Conservation (phyloP, 2,888 invertebrate species). For the Tanaodytes sp. region DNA sequence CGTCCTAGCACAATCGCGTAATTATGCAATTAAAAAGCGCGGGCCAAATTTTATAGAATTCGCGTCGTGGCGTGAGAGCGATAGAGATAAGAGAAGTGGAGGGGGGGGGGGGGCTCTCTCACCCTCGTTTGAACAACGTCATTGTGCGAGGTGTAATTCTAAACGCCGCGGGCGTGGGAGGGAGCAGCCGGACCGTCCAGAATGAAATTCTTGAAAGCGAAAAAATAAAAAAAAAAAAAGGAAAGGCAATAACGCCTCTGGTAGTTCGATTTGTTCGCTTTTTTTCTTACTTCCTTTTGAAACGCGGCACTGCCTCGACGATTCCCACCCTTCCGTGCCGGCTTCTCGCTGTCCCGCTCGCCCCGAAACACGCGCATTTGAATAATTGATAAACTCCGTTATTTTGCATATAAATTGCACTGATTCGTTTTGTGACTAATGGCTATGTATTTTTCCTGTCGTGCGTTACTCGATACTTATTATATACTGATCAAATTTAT, state of each 20-base stretch:
- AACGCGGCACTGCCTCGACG: conserved; percentile 15
- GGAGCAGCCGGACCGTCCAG: too few species aligned
- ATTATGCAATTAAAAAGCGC: conserved; percentile 50
- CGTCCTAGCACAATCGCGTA: conserved; percentile 50
- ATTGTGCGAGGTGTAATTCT: conserved; percentile 50
- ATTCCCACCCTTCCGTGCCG: conserved; percentile 17
- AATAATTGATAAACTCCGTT: conserved; percentile 40
- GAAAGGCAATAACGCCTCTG: conserved; percentile 32
- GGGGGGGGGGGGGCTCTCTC: neutral
- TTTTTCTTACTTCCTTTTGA: conserved; percentile 30
- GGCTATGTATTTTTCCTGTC: conserved; percentile 4
- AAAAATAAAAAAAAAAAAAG: conserved; percentile 32
- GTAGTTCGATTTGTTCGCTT: conserved; percentile 32
- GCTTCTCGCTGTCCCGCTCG: conserved; percentile 6
- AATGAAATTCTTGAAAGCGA: conserved; percentile 27
- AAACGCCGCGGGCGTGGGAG: conserved; percentile 41
- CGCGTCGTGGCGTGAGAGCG: neutral
- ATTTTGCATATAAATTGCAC: conserved; percentile 38
- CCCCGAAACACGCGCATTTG: conserved; percentile 20
- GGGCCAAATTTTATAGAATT: conserved; percentile 26
- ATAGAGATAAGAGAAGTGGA: too few species aligned
- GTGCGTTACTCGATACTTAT: neutral
- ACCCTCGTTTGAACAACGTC: conserved; percentile 32
- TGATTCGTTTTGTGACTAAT: conserved; percentile 17
- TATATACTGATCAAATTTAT: too few species aligned